Percentiles rank a stretch among this genome's conserved stretches.
Evolutionary conservation across 2,113 vertebrate genomes (phyloP).

Genomic region (Pygoscelis adeliae): DNA sequence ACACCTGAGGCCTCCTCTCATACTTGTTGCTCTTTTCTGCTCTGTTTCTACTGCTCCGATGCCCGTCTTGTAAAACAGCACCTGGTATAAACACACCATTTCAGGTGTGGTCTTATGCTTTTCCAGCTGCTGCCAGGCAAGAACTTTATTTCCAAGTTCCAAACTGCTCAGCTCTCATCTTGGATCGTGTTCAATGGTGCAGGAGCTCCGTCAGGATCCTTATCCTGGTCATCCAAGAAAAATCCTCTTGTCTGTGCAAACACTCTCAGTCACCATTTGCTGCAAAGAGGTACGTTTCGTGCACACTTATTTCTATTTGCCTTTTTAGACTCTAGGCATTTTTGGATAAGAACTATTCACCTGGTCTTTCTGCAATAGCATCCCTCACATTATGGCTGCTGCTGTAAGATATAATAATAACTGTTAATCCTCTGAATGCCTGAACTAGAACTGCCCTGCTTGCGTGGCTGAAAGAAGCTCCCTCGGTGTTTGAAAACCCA

Average conservation of each 20-base stretch:
- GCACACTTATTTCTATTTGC: neutral
- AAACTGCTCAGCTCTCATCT: neutral
- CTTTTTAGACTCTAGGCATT: neutral
- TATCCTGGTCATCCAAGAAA: neutral
- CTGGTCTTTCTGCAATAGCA: neutral
- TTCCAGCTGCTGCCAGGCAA: neutral
- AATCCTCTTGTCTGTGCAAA: neutral
- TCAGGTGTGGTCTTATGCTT: slow-evolving; percentile 30
- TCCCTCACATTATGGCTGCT: neutral
- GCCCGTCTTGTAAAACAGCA: neutral
- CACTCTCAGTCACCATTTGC: neutral
- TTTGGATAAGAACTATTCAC: neutral
- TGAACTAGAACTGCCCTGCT: neutral
- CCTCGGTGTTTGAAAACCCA: neutral
- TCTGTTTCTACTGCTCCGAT: slow-evolving; percentile 5
- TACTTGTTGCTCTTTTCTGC: slow-evolving; percentile 1
- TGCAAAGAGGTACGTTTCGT: neutral
- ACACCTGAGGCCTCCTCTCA: slow-evolving; percentile 21
- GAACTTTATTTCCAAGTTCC: slow-evolving; percentile 1
- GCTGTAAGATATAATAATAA: neutral
- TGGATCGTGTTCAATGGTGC: rapidly evolving
- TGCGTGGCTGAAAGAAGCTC: neutral
- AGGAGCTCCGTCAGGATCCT: neutral
- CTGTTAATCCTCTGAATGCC: neutral
- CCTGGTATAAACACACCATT: slow-evolving; percentile 57